Percentiles rank a stretch among this genome's conserved stretches.
phyloP scores from a whole-genome alignment of 2,888 invertebrate species.

The Melangyna quadrimaculata region DNA sequence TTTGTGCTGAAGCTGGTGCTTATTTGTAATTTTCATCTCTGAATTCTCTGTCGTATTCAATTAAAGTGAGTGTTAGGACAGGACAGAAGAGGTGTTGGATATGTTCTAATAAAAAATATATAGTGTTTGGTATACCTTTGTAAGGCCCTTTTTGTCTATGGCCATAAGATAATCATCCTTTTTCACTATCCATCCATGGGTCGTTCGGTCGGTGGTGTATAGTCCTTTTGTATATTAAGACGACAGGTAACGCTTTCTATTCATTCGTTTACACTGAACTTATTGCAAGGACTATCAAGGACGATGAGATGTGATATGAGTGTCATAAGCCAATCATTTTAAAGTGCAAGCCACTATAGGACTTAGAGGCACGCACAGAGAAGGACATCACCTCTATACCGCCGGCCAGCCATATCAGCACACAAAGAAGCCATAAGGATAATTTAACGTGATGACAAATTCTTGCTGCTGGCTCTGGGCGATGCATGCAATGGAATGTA shows the following conservation, averaged over 20 bases:
- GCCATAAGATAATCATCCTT: conserved; percentile 45
- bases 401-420: not conserved
- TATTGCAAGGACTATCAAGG: conserved; percentile 4
- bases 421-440: conserved; percentile 24
- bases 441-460: conserved; percentile 62
- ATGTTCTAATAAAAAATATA: not conserved
- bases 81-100: not conserved
- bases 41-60: conserved; percentile 50
- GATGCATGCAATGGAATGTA: conserved; percentile 42
- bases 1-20: not conserved
- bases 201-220: not conserved
- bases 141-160: not conserved
- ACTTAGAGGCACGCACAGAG: conserved; percentile 17
- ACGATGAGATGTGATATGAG: not conserved
- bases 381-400: conserved; percentile 24
- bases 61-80: conserved; percentile 42
- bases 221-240: not conserved
- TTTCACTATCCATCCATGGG: not conserved
- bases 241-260: conserved; percentile 21
- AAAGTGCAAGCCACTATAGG: conserved; percentile 52
- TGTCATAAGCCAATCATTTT: conserved; percentile 59
- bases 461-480: not conserved
- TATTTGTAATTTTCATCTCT: conserved; percentile 52
- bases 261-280: conserved; percentile 9
- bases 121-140: not conserved